These are phyloP conservation scores for Cebuella pygmaea DNA, from an alignment of 2,797 vertebrate species.

Conservation along the genomic window DNA sequence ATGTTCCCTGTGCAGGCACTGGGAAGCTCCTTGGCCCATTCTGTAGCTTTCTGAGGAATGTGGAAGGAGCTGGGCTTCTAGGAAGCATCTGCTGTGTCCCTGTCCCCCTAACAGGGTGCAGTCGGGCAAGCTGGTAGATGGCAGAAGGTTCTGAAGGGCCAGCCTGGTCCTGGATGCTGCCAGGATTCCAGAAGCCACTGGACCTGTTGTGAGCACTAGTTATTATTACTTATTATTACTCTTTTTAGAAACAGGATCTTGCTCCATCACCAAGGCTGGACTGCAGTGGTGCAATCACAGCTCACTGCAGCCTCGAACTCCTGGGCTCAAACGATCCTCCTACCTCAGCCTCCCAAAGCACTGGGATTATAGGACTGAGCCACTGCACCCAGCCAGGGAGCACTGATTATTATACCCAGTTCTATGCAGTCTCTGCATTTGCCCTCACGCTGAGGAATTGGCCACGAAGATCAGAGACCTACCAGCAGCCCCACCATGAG, in stretches of 20 bases:
- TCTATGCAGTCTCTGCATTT: no score
- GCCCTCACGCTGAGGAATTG: background rate
- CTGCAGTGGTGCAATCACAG: accelerated
- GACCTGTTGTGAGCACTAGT: background rate
- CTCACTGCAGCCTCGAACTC: background rate
- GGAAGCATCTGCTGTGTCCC: background rate
- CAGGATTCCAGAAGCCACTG: background rate
- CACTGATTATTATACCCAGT: background rate
- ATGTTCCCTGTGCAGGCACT: background rate
- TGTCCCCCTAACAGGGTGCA: background rate
- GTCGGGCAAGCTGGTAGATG: background rate
- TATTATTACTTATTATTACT: background rate
- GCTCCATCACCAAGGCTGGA: background rate
- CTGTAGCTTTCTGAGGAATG: background rate
- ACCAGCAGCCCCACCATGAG: background rate
- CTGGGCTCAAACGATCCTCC: background rate
- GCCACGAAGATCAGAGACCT: accelerated
- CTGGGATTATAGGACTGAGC: background rate
- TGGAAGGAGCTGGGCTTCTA: background rate
- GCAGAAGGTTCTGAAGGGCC: background rate
- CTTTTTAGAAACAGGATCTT: background rate
- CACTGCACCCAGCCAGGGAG: background rate
- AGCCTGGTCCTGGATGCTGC: background rate
- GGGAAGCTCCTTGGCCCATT: background rate
- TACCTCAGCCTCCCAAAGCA: background rate